These are phyloP conservation scores for Rana temporaria DNA, from an alignment of 2,113 vertebrate species.

Conservation along the genomic window DNA sequence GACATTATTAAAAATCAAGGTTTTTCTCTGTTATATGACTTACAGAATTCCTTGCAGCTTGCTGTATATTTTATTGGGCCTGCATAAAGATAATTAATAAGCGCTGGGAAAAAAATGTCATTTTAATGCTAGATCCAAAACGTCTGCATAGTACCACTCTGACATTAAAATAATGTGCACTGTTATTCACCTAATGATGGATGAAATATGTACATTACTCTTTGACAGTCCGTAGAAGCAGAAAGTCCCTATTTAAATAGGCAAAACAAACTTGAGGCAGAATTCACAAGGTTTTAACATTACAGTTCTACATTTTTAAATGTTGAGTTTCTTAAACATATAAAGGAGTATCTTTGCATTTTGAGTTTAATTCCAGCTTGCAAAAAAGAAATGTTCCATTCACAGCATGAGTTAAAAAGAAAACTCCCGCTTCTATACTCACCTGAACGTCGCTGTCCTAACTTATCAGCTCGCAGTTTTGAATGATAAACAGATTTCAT, in stretches of 20 bases:
- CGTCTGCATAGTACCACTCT: slow-evolving; percentile 26
- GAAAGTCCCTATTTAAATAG: slow-evolving; percentile 11
- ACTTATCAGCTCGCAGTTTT: too few species aligned
- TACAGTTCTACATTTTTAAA: neutral
- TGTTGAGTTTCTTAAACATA: neutral
- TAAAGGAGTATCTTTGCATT: neutral
- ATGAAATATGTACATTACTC: slow-evolving; percentile 43
- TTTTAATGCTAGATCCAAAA: slow-evolving; percentile 18
- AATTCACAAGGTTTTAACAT: neutral
- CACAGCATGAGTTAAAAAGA: too few species aligned
- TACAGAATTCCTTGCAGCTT: neutral
- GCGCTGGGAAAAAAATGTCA: slow-evolving; percentile 5
- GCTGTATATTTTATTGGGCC: slow-evolving; percentile 3
- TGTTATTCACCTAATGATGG: slow-evolving; percentile 42
- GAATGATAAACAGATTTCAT: too few species aligned
- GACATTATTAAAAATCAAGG: neutral
- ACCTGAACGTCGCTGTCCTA: too few species aligned
- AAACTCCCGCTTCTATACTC: too few species aligned
- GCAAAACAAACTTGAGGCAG: slow-evolving; percentile 1
- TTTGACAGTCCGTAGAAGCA: slow-evolving; percentile 23
- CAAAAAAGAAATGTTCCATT: too few species aligned
- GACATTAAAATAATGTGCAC: slow-evolving; percentile 42
- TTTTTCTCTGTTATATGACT: neutral
- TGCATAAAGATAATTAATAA: slow-evolving; percentile 40
- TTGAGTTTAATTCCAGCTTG: too few species aligned